phyloP scores from a whole-genome alignment of 1,140 invertebrate genomes.

The Condylostylus longicornis region DNA sequence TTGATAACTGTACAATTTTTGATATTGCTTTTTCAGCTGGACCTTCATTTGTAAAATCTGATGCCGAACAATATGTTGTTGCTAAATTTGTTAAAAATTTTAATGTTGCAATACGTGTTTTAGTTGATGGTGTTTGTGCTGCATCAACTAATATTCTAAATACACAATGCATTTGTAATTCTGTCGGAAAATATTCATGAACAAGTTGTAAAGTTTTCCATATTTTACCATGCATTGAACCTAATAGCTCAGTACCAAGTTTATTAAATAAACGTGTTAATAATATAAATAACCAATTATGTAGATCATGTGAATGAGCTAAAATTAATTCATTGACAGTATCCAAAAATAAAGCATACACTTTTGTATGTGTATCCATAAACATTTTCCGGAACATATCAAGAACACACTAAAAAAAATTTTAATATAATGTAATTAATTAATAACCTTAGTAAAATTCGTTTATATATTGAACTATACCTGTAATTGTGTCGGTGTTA shows the following conservation, averaged over 20 bases:
- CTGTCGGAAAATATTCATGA: conserved; percentile 51
- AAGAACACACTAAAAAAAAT: conserved; percentile 15
- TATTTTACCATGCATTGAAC: conserved; percentile 79
- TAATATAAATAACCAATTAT: conserved; percentile 82
- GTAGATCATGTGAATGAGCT: conserved; percentile 71
- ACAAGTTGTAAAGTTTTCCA: conserved; percentile 74
- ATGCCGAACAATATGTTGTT: conserved; percentile 37
- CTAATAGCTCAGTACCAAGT: conserved; percentile 74
- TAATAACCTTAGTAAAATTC: no score
- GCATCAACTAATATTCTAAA: conserved; percentile 72
- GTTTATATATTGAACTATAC: neutral
- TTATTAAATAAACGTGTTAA: conserved; percentile 68
- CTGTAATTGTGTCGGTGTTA: conserved; percentile 26
- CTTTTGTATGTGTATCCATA: conserved; percentile 93
- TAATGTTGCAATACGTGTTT: conserved; percentile 62
- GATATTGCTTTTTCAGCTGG: conserved; percentile 44
- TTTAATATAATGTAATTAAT: neutral
- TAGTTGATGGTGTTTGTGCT: conserved; percentile 77
- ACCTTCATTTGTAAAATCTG: conserved; percentile 33
- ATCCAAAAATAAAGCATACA: conserved; percentile 84
- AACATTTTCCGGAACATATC: conserved; percentile 93
- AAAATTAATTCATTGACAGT: conserved; percentile 75
- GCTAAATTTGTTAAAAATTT: conserved; percentile 59
- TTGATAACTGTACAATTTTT: conserved; percentile 48
- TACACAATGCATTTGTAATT: conserved; percentile 43